Evolutionary conservation across 2,113 vertebrate species (phyloP).

Genomic region (Phainopepla nitens): DNA sequence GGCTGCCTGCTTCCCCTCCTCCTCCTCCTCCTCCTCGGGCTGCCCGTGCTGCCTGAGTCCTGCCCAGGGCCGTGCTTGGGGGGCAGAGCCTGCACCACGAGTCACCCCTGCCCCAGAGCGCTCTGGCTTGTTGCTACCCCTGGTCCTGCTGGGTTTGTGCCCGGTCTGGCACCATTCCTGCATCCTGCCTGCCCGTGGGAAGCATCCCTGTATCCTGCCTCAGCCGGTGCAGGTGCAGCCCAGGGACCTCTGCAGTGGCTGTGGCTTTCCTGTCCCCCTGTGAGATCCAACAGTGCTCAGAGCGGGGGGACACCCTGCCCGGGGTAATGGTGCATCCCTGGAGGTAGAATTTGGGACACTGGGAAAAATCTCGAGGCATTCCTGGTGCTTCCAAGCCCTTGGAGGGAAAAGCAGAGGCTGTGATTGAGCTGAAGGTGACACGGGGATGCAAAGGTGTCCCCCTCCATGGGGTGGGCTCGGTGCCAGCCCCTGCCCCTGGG

Average conservation of each 20-base stretch:
- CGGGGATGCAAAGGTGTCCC: not conserved
- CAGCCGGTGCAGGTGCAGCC: not conserved
- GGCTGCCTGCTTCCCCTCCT: not conserved
- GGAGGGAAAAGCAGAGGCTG: not conserved
- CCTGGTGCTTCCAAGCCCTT: not conserved
- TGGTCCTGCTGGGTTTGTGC: not conserved
- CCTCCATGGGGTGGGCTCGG: accelerated
- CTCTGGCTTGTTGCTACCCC: too few species aligned
- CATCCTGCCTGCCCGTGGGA: not conserved
- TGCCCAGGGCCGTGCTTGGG: not conserved
- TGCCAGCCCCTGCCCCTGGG: not conserved
- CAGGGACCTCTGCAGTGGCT: not conserved
- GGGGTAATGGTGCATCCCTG: not conserved
- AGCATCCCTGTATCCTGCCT: not conserved
- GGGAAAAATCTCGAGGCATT: accelerated
- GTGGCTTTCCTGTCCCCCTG: not conserved
- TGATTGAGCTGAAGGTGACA: not conserved
- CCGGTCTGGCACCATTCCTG: not conserved
- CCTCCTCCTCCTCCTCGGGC: not conserved
- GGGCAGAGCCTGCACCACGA: not conserved
- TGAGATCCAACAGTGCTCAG: not conserved
- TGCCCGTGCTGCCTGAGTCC: not conserved
- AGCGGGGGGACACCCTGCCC: accelerated
- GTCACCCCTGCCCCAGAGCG: not conserved
- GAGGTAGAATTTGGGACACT: accelerated